These are phyloP conservation scores for Whitmania pigra DNA, from an alignment of 1,140 invertebrate species.

Conservation along the genomic window DNA sequence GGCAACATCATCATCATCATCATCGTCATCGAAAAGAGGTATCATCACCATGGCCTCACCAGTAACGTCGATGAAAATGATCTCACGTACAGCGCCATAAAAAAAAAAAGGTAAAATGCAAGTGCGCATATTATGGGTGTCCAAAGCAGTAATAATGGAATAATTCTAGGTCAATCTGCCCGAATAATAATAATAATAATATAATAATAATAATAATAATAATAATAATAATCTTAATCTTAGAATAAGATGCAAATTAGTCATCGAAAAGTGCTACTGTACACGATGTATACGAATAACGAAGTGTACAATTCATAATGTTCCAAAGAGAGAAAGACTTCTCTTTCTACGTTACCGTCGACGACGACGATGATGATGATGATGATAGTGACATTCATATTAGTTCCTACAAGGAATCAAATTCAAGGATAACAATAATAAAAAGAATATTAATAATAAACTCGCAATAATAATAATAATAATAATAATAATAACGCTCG, in stretches of 20 bases:
- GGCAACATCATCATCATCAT: background rate
- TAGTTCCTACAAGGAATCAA: too few relatives aligned
- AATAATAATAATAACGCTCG: too few relatives aligned
- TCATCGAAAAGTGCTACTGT: background rate
- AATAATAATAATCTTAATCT: background rate
- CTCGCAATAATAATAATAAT: too few relatives aligned
- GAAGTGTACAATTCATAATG: too few relatives aligned
- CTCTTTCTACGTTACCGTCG: background rate
- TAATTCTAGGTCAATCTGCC: background rate
- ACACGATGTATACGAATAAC: background rate
- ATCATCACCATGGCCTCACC: background rate
- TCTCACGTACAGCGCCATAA: background rate
- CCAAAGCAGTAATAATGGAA: background rate
- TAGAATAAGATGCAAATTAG: background rate
- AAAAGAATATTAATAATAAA: too few relatives aligned
- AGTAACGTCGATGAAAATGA: background rate
- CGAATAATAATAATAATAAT: background rate
- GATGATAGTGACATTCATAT: background rate
- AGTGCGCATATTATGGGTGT: background rate
- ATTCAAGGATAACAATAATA: too few relatives aligned
- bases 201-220: constrained; percentile 8
- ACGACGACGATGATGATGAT: background rate
- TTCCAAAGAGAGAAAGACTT: background rate
- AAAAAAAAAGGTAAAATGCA: background rate
- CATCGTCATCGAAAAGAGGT: background rate